phyloP scores from a whole-genome alignment of 1,140 invertebrate species.

The Doryteuthis pealeii region DNA sequence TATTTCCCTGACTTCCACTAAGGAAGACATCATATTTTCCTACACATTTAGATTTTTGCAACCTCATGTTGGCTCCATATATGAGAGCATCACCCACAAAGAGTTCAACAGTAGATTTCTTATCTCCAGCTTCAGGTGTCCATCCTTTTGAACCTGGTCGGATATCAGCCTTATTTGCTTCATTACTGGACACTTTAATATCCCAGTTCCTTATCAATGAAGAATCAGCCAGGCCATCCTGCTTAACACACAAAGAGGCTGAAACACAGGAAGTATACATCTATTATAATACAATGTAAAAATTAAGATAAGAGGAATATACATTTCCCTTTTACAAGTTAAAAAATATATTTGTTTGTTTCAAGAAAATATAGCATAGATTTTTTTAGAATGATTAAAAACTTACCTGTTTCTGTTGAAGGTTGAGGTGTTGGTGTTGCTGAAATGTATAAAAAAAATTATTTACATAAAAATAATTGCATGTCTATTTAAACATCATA shows the following conservation, averaged over 20 bases:
- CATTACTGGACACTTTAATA: background rate
- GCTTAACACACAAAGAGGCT: background rate
- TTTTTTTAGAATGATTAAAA: no score
- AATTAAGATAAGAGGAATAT: no score
- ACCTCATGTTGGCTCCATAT: background rate
- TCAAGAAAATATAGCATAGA: no score
- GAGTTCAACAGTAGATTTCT: background rate
- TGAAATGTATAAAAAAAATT: no score
- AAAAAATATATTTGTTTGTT: no score
- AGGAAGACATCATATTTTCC: conserved; percentile 1
- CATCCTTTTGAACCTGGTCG: background rate
- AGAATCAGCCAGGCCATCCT: background rate
- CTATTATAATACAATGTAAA: no score
- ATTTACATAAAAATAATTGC: no score
- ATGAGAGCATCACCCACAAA: conserved; percentile 1
- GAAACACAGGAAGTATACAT: no score
- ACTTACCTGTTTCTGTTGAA: no score
- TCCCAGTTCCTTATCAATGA: background rate
- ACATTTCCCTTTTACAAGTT: no score
- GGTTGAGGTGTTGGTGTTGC: no score
- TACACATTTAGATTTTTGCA: background rate
- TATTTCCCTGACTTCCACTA: background rate
- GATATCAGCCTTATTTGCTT: background rate
- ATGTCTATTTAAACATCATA: no score
- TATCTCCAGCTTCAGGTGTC: background rate